Percentiles rank a stretch among this genome's conserved stretches.
phyloP scores from a whole-genome alignment of 2,113 vertebrate genomes.

The Peromyscus californicus region DNA sequence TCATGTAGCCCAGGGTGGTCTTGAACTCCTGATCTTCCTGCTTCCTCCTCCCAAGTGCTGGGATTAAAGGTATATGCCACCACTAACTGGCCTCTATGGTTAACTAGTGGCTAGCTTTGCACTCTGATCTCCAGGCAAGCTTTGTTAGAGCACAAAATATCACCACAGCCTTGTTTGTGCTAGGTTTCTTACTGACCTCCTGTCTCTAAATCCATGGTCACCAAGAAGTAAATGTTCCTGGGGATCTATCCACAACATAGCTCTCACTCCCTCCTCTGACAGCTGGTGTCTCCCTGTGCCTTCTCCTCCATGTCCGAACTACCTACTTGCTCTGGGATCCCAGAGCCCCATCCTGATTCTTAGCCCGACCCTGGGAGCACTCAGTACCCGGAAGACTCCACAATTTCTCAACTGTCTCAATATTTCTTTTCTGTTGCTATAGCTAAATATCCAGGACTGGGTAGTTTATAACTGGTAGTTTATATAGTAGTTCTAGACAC shows the following conservation, averaged over 20 bases:
- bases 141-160: too few relatives aligned
- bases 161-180: neutral
- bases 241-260: neutral
- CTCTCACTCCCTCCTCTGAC: neutral
- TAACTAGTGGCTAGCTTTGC: too few relatives aligned
- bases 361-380: neutral
- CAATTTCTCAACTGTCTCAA: neutral
- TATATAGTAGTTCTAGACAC: neutral
- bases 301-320: neutral
- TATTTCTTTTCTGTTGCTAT: neutral
- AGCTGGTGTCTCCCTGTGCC: neutral
- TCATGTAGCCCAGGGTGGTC: too few relatives aligned
- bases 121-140: too few relatives aligned
- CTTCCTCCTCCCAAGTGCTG: too few relatives aligned
- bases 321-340: neutral
- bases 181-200: neutral
- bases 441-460: neutral
- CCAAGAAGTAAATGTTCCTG: neutral
- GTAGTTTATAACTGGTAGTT: neutral
- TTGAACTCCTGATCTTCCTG: too few relatives aligned
- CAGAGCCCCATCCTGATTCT: neutral
- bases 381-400: neutral
- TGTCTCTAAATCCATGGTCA: neutral
- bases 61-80: too few relatives aligned
- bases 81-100: too few relatives aligned